phyloP scores from a whole-genome alignment of 2,113 vertebrate species.

The Pterocles orientalis region DNA sequence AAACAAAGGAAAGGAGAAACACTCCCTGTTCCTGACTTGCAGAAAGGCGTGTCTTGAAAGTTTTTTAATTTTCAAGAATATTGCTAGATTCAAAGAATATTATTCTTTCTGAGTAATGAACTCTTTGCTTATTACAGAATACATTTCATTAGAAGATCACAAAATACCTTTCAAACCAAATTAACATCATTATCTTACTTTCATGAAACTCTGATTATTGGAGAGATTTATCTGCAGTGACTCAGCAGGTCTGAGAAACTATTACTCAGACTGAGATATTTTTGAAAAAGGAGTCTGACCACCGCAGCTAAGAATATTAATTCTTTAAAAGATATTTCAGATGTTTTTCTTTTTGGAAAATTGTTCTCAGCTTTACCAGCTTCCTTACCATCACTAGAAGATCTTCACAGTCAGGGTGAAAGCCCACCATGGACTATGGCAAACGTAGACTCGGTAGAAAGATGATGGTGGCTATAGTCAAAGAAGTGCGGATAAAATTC shows the following conservation, averaged over 20 bases:
- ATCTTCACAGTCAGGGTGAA: background rate
- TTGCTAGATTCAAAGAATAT: background rate
- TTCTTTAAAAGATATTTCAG: background rate
- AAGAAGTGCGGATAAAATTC: background rate
- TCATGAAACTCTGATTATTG: background rate
- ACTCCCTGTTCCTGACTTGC: background rate
- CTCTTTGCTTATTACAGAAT: background rate
- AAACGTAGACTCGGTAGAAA: background rate
- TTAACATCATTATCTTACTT: background rate
- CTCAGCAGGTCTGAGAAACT: background rate
- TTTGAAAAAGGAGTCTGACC: background rate
- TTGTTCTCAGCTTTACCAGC: background rate
- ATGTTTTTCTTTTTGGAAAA: background rate
- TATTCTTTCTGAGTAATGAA: background rate
- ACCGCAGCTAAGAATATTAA: background rate
- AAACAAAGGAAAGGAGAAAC: background rate
- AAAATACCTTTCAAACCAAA: constrained; percentile 10
- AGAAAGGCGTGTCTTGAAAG: background rate
- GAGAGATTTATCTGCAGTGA: constrained; percentile 30
- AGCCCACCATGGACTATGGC: background rate
- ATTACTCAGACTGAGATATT: background rate
- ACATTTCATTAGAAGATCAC: background rate
- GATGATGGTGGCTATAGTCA: background rate
- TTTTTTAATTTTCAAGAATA: background rate
- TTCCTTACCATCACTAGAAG: background rate